Percentiles rank a stretch among this genome's conserved stretches.
Evolutionary conservation across 2,797 vertebrate genomes (phyloP).

Genomic region (Onychomys torridus): DNA sequence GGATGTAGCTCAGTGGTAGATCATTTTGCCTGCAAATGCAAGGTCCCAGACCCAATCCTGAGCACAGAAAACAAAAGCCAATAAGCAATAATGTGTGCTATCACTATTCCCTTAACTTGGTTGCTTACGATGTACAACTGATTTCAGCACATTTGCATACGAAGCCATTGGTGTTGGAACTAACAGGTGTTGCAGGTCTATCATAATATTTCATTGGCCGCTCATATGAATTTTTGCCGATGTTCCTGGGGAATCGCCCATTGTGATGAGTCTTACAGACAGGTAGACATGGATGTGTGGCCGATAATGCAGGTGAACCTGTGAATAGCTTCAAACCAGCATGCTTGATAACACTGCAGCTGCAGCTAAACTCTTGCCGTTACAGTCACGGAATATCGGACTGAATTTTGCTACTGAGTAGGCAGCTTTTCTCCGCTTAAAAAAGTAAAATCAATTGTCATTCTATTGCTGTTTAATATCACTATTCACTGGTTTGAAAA

Average conservation of each 20-base stretch:
- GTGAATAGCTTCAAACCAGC: conserved; percentile 33
- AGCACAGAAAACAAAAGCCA: not conserved
- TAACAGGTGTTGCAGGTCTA: not conserved
- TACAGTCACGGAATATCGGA: conserved; percentile 9
- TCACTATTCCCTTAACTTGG: not conserved
- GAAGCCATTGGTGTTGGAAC: not conserved
- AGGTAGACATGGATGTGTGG: not conserved
- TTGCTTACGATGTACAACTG: not conserved
- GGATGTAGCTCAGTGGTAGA: not conserved
- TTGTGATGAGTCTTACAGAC: not conserved
- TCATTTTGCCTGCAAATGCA: not conserved
- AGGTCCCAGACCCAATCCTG: not conserved
- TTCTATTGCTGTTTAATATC: not conserved
- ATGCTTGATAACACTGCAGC: not conserved
- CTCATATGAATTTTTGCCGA: not conserved
- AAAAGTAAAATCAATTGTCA: conserved; percentile 46
- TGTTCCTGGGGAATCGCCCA: not conserved
- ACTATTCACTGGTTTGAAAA: conserved; percentile 50
- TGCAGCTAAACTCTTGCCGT: not conserved
- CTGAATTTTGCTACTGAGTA: not conserved
- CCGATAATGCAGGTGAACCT: conserved; percentile 25
- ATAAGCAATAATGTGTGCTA: not conserved
- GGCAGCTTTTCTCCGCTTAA: conserved; percentile 38
- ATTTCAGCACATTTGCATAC: not conserved
- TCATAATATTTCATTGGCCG: not conserved